Evolutionary conservation across 2,113 vertebrate genomes (phyloP), one percentile per base, ranked within the genome.

Genomic region (Holacanthus passer): DNA sequence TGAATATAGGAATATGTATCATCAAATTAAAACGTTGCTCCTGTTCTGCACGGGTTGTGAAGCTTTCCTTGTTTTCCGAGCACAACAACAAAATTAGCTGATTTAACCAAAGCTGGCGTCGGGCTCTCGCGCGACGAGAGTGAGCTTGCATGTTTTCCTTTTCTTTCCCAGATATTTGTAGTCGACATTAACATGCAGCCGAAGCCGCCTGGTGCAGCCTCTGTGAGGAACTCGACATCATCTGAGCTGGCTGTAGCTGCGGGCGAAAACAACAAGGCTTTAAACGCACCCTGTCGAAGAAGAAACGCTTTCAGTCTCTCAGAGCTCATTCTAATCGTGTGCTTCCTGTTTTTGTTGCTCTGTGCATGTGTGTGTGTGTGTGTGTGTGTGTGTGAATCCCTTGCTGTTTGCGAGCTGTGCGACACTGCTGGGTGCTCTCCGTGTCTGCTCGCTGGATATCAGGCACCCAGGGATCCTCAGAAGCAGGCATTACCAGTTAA

Each of bases 231-330:
- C 82, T 84, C 73, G 24, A 64, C 86, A 89, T 90, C 91, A 86
- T 92, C 84, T 73, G 78, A 87, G 87, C 85, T 63, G 89, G 88
- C 91, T 91, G 85, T 92, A 74, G 91, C 93, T 93, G 77, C 86
- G 14, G 90, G 92, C 87, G 63, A 91, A 92, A 94, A 93, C 93
- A 91, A 92, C 89, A 87, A 85, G 81, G 79, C 89, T 91, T 89
- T 92, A 90, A 93, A 92, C 47, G 68, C 86, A 77, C 63, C 63
- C 89, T 89, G 88, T 93, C 87, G 77, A 89, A 91, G 91, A 92
- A 91, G 88, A 89, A 90, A 88, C 86, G 56, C 86, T 89, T 14
- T 80, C 70, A 84, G 85, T 92, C 85, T 90, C 86, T 87, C 75
- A 48, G 83, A 89, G 91, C 92, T 89, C 88, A 9, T 84, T 91